Conservation (phyloP, 2,797 vertebrate genomes). For the Loriculus beryllinus region DNA sequence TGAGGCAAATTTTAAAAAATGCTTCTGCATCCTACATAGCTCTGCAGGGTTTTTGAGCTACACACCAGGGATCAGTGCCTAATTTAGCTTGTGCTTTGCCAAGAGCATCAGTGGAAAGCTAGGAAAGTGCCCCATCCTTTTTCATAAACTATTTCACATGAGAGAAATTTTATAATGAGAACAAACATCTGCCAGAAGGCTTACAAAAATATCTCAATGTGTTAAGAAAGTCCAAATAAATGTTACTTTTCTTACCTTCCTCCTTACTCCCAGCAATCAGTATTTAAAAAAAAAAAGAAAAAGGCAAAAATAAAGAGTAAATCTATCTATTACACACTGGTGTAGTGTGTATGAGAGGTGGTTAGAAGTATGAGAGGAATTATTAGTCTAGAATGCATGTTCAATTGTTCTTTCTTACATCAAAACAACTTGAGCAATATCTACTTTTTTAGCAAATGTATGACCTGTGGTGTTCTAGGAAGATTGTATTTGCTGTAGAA, state of each 20-base stretch:
- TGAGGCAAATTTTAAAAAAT: not conserved
- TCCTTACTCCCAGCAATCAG: not conserved
- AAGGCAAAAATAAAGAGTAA: not conserved
- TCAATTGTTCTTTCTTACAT: not conserved
- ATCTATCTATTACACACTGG: not conserved
- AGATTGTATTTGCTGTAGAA: not conserved
- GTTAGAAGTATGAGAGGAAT: not conserved
- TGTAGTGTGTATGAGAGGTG: not conserved
- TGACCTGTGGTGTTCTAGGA: not conserved
- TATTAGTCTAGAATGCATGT: not conserved
- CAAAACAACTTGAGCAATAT: not conserved
- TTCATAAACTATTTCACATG: not conserved
- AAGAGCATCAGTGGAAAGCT: not conserved
- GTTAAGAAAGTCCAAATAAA: not conserved
- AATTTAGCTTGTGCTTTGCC: not conserved
- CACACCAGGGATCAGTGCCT: not conserved
- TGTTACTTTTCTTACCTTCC: not conserved
- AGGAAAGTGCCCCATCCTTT: not conserved
- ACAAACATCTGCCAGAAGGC: not conserved
- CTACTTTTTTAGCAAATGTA: not conserved
- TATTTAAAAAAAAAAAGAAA: not conserved
- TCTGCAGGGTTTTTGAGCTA: constrained; percentile 1
- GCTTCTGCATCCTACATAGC: not conserved
- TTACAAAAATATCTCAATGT: not conserved
- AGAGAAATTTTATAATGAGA: not conserved